Conservation (phyloP, 2,888 invertebrate genomes). For the Nycteola revayana region DNA sequence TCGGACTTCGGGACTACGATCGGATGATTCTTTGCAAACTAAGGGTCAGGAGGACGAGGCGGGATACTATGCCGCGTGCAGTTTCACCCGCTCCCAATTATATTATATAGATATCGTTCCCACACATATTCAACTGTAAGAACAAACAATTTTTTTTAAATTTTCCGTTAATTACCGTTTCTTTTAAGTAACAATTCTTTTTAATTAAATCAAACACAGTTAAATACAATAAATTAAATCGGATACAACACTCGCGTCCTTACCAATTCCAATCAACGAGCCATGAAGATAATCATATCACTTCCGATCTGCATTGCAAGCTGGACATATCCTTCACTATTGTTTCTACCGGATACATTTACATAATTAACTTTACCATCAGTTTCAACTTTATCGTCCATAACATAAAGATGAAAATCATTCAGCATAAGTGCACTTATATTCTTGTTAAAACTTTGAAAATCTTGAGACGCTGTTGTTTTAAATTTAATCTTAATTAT, state of each 20-base stretch:
- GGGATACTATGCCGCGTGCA: too few relatives aligned
- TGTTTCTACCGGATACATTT: conserved; percentile 37
- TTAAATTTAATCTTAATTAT: conserved; percentile 7
- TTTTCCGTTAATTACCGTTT: too few relatives aligned
- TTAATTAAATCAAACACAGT: too few relatives aligned
- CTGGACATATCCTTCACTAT: conserved; percentile 41
- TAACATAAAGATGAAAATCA: conserved; percentile 15
- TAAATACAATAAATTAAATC: too few relatives aligned
- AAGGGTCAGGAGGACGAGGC: too few relatives aligned
- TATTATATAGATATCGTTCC: too few relatives aligned
- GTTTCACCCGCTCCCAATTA: too few relatives aligned
- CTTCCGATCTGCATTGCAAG: conserved; percentile 34
- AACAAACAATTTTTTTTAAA: too few relatives aligned
- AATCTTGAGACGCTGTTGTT: conserved; percentile 4
- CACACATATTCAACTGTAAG: too few relatives aligned
- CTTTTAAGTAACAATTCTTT: too few relatives aligned
- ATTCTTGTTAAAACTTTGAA: conserved; percentile 16
- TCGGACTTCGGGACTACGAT: too few relatives aligned
- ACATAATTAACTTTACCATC: conserved; percentile 14
- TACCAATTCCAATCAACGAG: conserved; percentile 25
- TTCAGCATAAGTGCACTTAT: conserved; percentile 4
- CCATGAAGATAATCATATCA: conserved; percentile 38
- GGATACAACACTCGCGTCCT: conserved; percentile 8
- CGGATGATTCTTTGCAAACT: too few relatives aligned
- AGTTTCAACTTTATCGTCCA: conserved; percentile 17